Percentiles rank a stretch among this genome's conserved stretches.
These are phyloP conservation scores for Xanthia togata DNA, from an alignment of 2,888 invertebrate genomes.

Conservation along the genomic window DNA sequence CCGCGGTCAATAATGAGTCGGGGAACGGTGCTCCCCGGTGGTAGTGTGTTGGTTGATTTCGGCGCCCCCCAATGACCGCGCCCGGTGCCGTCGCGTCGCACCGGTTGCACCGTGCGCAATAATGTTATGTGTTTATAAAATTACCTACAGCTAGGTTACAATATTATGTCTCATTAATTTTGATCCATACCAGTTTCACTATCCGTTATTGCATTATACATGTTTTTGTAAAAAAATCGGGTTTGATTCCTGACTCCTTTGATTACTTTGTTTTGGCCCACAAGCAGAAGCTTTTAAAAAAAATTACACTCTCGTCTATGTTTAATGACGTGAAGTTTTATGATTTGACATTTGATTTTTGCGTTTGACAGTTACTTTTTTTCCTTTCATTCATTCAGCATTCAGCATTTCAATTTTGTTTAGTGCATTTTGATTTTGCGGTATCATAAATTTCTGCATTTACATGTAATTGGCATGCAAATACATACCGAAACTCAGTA, in stretches of 20 bases:
- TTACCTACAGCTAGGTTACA: too few species aligned
- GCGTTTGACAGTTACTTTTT: constrained; percentile 28
- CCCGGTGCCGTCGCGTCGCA: too few species aligned
- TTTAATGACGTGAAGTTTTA: constrained; percentile 46
- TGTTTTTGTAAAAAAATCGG: background rate
- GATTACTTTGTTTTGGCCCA: background rate
- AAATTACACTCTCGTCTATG: constrained; percentile 20
- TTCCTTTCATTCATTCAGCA: constrained; percentile 33
- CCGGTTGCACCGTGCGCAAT: too few species aligned
- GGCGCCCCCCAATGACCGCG: too few species aligned
- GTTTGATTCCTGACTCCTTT: background rate
- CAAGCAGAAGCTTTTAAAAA: background rate
- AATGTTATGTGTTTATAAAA: too few species aligned
- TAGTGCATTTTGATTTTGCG: constrained; percentile 53
- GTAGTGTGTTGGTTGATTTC: too few species aligned
- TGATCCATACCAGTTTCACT: too few species aligned
- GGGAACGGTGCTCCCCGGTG: too few species aligned
- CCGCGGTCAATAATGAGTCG: too few species aligned
- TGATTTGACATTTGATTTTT: constrained; percentile 35
- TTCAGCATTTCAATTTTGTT: constrained; percentile 49
- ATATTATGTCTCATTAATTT: too few species aligned
- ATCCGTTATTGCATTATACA: too few species aligned
- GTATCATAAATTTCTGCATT: constrained; percentile 46
- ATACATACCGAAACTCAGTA: constrained; percentile 8
- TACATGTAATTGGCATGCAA: constrained; percentile 34